A percentile compares a stretch with the other conserved stretches of the same genome.
Evolutionary conservation across 2,797 vertebrate species (phyloP).

Genomic region (Crenichthys baileyi): DNA sequence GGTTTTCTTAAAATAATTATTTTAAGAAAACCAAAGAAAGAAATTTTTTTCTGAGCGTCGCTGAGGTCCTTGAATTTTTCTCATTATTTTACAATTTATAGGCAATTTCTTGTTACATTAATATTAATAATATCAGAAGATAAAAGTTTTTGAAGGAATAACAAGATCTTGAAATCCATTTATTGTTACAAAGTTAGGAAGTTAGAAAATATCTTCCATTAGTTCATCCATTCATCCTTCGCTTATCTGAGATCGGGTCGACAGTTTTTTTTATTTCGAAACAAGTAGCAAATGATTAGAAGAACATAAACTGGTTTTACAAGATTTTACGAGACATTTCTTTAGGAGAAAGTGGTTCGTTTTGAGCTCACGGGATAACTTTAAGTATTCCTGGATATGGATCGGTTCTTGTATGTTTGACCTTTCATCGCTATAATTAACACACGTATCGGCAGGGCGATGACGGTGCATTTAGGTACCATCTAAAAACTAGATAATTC

Average conservation of each 20-base stretch:
- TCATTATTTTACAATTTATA: not conserved
- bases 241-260: too few species aligned
- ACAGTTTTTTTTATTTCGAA: too few species aligned
- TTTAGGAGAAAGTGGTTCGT: not conserved
- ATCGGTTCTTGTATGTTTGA: not conserved
- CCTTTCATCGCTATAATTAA: not conserved
- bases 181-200: not conserved
- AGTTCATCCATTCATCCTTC: too few species aligned
- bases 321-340: not conserved
- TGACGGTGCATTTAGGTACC: not conserved
- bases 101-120: not conserved
- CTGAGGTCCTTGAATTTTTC: not conserved
- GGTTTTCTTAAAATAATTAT: not conserved
- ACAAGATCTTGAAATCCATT: not conserved
- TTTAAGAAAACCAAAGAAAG: not conserved
- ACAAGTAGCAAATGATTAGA: too few species aligned
- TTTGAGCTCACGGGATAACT: not conserved
- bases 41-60: not conserved
- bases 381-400: not conserved
- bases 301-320: too few species aligned
- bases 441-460: not conserved
- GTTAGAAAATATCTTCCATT: not conserved
- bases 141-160: not conserved
- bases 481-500: not conserved
- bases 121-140: not conserved